Evolutionary conservation across 2,888 invertebrate species (phyloP).

Genomic region (Callimorpha dominula): DNA sequence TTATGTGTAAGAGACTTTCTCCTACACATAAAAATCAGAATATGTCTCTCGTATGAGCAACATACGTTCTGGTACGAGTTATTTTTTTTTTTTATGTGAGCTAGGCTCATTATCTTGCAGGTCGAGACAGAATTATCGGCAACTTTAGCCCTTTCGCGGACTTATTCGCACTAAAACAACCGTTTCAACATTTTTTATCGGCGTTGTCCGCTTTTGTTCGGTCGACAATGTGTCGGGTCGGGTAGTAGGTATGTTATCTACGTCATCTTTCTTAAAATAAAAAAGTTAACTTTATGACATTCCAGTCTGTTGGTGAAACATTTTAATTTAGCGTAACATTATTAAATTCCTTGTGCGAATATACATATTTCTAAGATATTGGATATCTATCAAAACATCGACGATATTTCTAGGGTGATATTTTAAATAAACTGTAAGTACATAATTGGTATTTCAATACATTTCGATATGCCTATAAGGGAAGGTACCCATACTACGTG

Average conservation of each 20-base stretch:
- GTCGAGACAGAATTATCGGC: background rate
- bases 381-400: slow-evolving; percentile 45
- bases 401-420: slow-evolving; percentile 33
- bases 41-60: background rate
- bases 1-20: too few species aligned
- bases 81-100: background rate
- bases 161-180: background rate
- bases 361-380: slow-evolving; percentile 58
- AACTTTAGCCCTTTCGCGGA: background rate
- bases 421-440: slow-evolving; percentile 36
- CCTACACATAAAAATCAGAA: too few species aligned
- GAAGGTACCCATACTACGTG: background rate
- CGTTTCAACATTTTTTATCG: too few species aligned
- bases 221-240: background rate
- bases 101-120: background rate
- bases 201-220: too few species aligned
- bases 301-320: slow-evolving; percentile 42
- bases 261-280: background rate
- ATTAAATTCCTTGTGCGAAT: slow-evolving; percentile 67
- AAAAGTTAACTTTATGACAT: slow-evolving; percentile 38
- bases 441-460: slow-evolving; percentile 42
- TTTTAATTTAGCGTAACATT: slow-evolving; percentile 67
- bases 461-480: background rate
- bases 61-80: background rate
- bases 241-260: background rate